Conservation (phyloP, 2,888 invertebrate genomes). For the Lamproptera curius region DNA sequence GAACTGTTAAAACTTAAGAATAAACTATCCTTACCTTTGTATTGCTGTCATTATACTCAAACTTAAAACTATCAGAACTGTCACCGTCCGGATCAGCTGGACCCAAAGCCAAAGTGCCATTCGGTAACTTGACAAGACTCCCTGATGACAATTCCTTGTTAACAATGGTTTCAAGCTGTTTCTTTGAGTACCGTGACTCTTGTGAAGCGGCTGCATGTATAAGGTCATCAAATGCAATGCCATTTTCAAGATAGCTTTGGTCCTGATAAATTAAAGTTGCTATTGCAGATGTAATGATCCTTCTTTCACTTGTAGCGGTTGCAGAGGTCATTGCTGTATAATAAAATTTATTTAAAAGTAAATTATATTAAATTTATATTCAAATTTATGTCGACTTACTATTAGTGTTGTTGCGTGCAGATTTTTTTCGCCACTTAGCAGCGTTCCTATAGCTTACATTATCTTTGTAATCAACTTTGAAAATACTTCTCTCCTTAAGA, state of each 20-base stretch:
- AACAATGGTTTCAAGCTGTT: constrained; percentile 81
- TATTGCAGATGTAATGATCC: constrained; percentile 82
- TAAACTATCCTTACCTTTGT: constrained; percentile 62
- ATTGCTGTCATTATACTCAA: constrained; percentile 66
- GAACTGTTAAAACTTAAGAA: too few relatives aligned
- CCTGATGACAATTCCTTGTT: constrained; percentile 84
- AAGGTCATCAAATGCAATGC: constrained; percentile 83
- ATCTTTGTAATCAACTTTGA: constrained; percentile 92
- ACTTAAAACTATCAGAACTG: constrained; percentile 70
- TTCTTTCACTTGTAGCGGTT: constrained; percentile 63
- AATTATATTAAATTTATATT: background rate
- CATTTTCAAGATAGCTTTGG: constrained; percentile 84
- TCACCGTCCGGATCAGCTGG: constrained; percentile 78
- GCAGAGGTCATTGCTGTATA: constrained; percentile 66
- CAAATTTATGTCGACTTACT: constrained; percentile 37
- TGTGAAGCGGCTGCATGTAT: constrained; percentile 81
- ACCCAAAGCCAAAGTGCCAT: constrained; percentile 83
- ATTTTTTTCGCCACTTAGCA: constrained; percentile 81
- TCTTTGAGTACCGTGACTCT: constrained; percentile 81
- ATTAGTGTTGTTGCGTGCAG: constrained; percentile 44
- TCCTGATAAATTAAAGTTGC: constrained; percentile 84
- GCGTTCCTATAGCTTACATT: constrained; percentile 91
- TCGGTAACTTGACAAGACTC: constrained; percentile 81
- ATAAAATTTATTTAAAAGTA: constrained; percentile 17
- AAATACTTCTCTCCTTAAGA: constrained; percentile 85